Evolutionary conservation across 64 coral and sea anemone species (phyloP).

Genomic region (Montipora cactus): DNA sequence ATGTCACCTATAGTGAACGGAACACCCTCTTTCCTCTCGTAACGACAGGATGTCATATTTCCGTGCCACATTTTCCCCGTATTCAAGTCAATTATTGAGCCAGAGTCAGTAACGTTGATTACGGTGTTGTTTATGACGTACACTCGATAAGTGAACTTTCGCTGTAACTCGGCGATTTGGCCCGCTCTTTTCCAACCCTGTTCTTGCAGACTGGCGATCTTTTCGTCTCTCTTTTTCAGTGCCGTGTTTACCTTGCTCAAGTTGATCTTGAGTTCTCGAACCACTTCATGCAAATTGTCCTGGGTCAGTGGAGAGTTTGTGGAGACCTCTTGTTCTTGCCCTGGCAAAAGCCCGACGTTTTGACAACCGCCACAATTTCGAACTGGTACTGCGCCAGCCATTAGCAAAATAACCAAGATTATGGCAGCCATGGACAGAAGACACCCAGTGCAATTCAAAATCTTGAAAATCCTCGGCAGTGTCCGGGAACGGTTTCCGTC

Average conservation of each 20-base stretch:
- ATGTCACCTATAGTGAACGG: background rate
- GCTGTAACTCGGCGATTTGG: slow-evolving; percentile 20
- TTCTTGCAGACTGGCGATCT: slow-evolving; percentile 28
- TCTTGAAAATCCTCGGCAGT: background rate
- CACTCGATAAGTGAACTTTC: background rate
- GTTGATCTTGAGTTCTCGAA: slow-evolving; percentile 11
- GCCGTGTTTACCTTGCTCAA: background rate
- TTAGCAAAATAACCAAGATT: background rate
- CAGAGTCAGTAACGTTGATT: slow-evolving; percentile 18
- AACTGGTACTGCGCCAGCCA: slow-evolving; percentile 6
- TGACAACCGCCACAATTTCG: slow-evolving; percentile 23
- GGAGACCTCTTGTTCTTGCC: background rate
- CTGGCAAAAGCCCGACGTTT: background rate
- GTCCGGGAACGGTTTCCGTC: background rate
- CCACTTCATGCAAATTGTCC: background rate
- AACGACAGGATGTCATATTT: slow-evolving; percentile 55
- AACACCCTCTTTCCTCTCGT: background rate
- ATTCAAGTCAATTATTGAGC: background rate
- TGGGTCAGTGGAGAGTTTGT: background rate
- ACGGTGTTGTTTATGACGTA: slow-evolving; percentile 16
- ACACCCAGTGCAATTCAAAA: background rate
- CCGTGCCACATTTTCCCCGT: slow-evolving; percentile 11
- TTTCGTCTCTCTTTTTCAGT: slow-evolving; percentile 25
- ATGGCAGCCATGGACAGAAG: slow-evolving; percentile 15
- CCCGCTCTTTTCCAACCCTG: background rate